Conservation (phyloP, 2,113 vertebrate genomes). For the Alligator sinensis region DNA sequence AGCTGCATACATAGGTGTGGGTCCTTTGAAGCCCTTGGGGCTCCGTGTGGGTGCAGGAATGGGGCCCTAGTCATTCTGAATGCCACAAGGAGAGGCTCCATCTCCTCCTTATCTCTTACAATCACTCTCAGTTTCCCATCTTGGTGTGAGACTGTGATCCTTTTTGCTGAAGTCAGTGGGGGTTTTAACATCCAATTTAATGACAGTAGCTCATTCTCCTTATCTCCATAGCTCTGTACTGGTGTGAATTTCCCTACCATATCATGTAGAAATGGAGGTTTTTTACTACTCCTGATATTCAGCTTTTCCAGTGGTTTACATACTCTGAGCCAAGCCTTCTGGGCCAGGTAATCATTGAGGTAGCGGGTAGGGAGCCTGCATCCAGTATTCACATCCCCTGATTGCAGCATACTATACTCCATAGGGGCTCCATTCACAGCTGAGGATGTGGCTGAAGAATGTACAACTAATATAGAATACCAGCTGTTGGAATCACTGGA, state of each 20-base stretch:
- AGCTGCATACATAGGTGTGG: background rate
- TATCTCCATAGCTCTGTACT: background rate
- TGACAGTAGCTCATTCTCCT: background rate
- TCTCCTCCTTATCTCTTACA: background rate
- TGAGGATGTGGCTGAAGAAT: background rate
- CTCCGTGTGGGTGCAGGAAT: background rate
- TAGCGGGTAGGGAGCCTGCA: background rate
- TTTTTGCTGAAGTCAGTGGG: background rate
- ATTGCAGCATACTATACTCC: background rate
- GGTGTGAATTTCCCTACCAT: background rate
- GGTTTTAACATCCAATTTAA: constrained; percentile 27
- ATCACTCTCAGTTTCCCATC: background rate
- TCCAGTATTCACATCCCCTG: background rate
- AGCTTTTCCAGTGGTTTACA: background rate
- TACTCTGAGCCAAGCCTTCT: background rate
- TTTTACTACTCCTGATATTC: background rate
- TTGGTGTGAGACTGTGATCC: constrained; percentile 14
- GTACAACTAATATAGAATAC: background rate
- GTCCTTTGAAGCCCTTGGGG: background rate
- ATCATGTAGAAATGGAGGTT: background rate
- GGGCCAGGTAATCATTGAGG: background rate
- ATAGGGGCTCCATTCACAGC: background rate
- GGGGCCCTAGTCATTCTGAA: background rate
- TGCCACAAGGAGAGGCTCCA: background rate
- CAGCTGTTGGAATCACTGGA: background rate